These are phyloP conservation scores for Forficula auricularia DNA, from an alignment of 1,140 invertebrate genomes.

Conservation along the genomic window DNA sequence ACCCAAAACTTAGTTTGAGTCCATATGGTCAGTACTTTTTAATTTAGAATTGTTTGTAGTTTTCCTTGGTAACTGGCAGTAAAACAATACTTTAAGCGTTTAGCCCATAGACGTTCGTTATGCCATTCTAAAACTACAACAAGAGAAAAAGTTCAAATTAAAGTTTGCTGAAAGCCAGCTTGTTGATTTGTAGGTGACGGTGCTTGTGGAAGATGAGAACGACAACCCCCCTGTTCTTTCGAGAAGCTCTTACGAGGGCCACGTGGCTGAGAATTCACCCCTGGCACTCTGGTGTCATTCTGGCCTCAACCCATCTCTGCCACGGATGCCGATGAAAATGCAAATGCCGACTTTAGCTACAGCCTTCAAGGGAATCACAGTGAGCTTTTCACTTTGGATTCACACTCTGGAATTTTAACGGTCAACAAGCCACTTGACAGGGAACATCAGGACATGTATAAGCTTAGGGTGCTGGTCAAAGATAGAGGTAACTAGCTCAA, in stretches of 20 bases:
- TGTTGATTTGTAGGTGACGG: conserved; percentile 33
- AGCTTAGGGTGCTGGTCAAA: conserved; percentile 50
- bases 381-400: conserved; percentile 57
- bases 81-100: too few species aligned
- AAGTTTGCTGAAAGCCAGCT: too few species aligned
- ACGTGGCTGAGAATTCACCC: conserved; percentile 60
- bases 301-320: conserved; percentile 42
- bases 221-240: conserved; percentile 76
- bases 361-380: conserved; percentile 54
- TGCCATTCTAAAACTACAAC: too few species aligned
- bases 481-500: conserved; percentile 33
- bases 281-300: conserved; percentile 51
- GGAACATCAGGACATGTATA: conserved; percentile 49
- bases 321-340: conserved; percentile 58
- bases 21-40: too few species aligned
- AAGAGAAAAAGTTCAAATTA: too few species aligned
- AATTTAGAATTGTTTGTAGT: too few species aligned
- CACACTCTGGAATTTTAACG: conserved; percentile 41
- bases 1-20: too few species aligned
- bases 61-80: too few species aligned
- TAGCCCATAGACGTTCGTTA: too few species aligned
- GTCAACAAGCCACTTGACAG: conserved; percentile 44
- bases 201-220: conserved; percentile 75
- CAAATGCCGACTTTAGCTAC: conserved; percentile 57
- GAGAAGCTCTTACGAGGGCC: conserved; percentile 48